Conservation (phyloP, 2,797 vertebrate genomes). For the Synanceia verrucosa region DNA sequence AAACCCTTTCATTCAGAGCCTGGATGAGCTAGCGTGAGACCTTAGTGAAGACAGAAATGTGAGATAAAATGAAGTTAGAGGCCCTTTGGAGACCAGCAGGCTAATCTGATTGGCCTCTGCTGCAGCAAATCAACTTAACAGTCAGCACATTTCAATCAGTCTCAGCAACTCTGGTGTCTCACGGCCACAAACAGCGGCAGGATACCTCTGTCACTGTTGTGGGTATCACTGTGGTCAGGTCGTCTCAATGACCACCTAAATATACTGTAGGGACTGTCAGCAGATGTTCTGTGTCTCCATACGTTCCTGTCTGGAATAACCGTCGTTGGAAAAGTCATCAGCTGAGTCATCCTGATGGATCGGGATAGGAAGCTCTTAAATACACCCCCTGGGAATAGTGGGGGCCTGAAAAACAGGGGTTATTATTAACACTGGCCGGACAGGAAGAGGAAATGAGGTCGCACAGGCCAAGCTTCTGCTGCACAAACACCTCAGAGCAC, state of each 20-base stretch:
- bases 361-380: constrained; percentile 62
- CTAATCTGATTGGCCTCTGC: constrained; percentile 66
- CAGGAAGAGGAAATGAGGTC: constrained; percentile 80
- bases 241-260: constrained; percentile 50
- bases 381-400: constrained; percentile 50
- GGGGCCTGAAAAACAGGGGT: constrained; percentile 68
- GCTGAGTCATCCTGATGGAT: constrained; percentile 62
- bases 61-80: constrained; percentile 63
- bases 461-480: constrained; percentile 57
- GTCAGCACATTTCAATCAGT: constrained; percentile 75
- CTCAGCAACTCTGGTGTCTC: constrained; percentile 39
- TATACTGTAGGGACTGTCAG: constrained; percentile 46
- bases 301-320: constrained; percentile 62
- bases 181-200: constrained; percentile 15
- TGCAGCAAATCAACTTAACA: constrained; percentile 69
- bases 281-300: constrained; percentile 56
- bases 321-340: constrained; percentile 66
- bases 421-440: constrained; percentile 75
- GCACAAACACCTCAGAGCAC: constrained; percentile 70
- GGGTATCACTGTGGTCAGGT: constrained; percentile 20
- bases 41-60: constrained; percentile 36
- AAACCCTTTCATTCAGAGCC: constrained; percentile 37
- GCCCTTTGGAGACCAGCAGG: constrained; percentile 45
- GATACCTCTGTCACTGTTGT: constrained; percentile 23
- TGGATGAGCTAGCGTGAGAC: constrained; percentile 30